Conservation (phyloP, 2,888 invertebrate species). For the Cerastoderma edule region DNA sequence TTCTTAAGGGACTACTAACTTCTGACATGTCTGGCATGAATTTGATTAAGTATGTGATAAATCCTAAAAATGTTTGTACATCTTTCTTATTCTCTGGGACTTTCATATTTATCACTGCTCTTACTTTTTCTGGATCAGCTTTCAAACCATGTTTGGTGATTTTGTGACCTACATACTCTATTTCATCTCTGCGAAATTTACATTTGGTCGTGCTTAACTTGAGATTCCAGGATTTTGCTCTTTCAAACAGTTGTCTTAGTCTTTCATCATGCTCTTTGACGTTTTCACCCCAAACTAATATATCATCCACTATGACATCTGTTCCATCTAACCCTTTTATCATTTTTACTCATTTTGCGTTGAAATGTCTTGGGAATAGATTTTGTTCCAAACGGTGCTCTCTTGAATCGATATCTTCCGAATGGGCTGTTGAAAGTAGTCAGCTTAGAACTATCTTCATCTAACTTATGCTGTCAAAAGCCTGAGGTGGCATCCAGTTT, state of each 20-base stretch:
- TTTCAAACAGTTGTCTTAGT: background rate
- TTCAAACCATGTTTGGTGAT: conserved; percentile 14
- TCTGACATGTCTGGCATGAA: conserved; percentile 38
- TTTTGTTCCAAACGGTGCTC: too few relatives aligned
- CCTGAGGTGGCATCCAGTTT: too few relatives aligned
- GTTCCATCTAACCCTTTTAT: background rate
- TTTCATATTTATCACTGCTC: background rate
- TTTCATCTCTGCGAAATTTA: background rate
- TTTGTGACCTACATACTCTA: background rate
- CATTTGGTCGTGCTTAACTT: background rate
- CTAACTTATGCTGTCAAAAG: too few relatives aligned
- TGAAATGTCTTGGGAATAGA: background rate
- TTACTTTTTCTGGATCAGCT: conserved; percentile 25
- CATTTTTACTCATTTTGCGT: background rate
- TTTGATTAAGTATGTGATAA: conserved; percentile 12
- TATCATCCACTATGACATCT: background rate
- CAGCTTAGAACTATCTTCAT: too few relatives aligned
- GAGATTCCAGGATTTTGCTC: background rate
- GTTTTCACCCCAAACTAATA: background rate
- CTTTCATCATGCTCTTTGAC: background rate
- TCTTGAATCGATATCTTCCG: too few relatives aligned
- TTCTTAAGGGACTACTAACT: conserved; percentile 5
- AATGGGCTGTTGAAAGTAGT: too few relatives aligned
- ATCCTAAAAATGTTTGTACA: background rate
- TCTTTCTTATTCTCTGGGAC: background rate